phyloP scores from a whole-genome alignment of 2,113 vertebrate genomes.

The Dendropsophus ebraccatus region DNA sequence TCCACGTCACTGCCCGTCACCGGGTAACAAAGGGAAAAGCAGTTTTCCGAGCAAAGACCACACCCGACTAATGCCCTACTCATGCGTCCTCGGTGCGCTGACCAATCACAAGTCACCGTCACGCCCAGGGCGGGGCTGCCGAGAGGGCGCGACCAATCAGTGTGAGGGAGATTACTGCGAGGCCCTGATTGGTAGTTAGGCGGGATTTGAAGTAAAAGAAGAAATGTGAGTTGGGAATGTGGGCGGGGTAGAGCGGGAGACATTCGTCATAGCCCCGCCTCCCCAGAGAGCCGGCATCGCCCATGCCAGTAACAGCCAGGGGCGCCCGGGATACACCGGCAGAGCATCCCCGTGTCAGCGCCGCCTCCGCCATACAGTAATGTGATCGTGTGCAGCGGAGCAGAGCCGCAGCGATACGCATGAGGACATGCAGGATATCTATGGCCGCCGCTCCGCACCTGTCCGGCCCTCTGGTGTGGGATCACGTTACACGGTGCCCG shows the following conservation, averaged over 20 bases:
- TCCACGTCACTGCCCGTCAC: too few species aligned
- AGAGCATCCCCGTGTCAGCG: too few species aligned
- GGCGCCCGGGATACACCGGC: too few species aligned
- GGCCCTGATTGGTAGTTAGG: conserved; percentile 11
- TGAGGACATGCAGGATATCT: too few species aligned
- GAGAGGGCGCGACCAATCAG: not conserved
- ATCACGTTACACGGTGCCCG: not conserved
- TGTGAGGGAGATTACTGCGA: not conserved
- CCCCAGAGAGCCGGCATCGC: not conserved
- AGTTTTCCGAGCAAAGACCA: not conserved
- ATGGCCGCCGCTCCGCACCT: not conserved
- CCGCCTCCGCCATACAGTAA: too few species aligned
- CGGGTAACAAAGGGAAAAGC: not conserved
- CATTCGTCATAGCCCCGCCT: not conserved
- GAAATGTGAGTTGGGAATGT: not conserved
- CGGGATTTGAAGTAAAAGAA: not conserved
- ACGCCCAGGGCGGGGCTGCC: not conserved
- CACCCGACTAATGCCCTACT: not conserved
- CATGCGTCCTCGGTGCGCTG: not conserved
- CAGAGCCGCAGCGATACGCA: too few species aligned
- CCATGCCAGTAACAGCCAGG: too few species aligned
- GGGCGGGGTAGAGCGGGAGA: not conserved
- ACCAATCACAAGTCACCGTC: not conserved
- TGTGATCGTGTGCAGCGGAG: too few species aligned
- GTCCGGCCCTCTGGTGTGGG: not conserved